These are phyloP conservation scores for Phacellophora camtschatica DNA, from an alignment of 30 jellyfish, hydroid and myxozoan genomes.

Conservation along the genomic window DNA sequence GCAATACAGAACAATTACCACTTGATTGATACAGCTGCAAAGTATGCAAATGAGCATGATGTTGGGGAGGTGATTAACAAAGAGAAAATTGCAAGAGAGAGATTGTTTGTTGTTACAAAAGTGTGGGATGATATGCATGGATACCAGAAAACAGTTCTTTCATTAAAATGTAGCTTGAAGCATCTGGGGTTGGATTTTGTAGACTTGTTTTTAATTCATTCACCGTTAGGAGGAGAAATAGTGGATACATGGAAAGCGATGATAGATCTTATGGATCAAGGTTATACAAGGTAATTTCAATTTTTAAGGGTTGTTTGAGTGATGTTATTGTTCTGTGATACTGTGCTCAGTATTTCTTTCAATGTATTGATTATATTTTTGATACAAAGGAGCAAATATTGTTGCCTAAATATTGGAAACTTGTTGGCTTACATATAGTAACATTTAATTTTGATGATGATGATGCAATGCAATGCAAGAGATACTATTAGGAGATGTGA, in stretches of 20 bases:
- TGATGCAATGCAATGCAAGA: too few relatives aligned
- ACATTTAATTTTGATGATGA: too few relatives aligned
- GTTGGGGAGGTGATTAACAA: slow-evolving; percentile 56
- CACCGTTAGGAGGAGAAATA: slow-evolving; percentile 64
- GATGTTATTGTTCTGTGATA: background rate
- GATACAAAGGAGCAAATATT: too few relatives aligned
- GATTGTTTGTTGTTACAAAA: slow-evolving; percentile 59
- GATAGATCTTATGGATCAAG: slow-evolving; percentile 48
- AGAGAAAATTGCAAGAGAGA: slow-evolving; percentile 1
- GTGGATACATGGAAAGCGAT: slow-evolving; percentile 76
- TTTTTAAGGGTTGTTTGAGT: background rate
- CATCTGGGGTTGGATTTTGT: slow-evolving; percentile 34
- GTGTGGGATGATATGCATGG: slow-evolving; percentile 76
- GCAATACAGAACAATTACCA: slow-evolving; percentile 50
- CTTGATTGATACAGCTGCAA: slow-evolving; percentile 72
- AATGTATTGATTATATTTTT: too few relatives aligned
- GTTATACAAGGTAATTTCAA: slow-evolving; percentile 31
- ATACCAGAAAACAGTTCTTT: slow-evolving; percentile 16
- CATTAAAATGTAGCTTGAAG: slow-evolving; percentile 33
- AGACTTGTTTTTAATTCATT: slow-evolving; percentile 61
- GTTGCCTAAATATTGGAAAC: too few relatives aligned
- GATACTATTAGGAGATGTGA: too few relatives aligned
- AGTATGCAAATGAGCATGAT: slow-evolving; percentile 62
- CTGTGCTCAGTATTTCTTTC: too few relatives aligned
- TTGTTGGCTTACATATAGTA: too few relatives aligned